A percentile compares a stretch with the other conserved stretches of the same genome.
Conservation (phyloP, 2,113 vertebrate species). For the Noctilio leporinus region DNA sequence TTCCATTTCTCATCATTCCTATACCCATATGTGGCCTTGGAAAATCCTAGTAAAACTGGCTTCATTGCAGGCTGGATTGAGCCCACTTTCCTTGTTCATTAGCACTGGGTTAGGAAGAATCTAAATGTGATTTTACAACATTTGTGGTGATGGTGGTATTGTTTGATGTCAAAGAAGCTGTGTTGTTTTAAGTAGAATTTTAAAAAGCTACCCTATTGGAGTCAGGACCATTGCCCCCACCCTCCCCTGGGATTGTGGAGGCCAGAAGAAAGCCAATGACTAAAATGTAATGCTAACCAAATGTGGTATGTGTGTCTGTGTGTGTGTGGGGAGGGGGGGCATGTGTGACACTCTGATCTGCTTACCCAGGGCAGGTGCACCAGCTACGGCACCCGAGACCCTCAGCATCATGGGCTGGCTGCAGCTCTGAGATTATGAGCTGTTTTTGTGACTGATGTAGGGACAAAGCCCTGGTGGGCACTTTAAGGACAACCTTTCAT, state of each 20-base stretch:
- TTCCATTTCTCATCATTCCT: not conserved
- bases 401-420: accelerated
- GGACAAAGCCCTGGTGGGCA: not conserved
- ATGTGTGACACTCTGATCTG: accelerated
- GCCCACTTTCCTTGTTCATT: not conserved
- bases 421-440: not conserved
- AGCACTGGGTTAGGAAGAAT: not conserved
- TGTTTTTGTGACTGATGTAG: not conserved
- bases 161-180: not conserved
- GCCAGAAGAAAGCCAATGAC: not conserved
- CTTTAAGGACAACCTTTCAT: not conserved
- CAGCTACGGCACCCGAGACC: accelerated
- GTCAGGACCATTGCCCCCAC: not conserved
- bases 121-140: not conserved
- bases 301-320: no score
- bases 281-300: not conserved
- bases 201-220: not conserved
- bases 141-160: not conserved
- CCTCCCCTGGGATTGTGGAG: accelerated
- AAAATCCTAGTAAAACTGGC: not conserved
- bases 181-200: not conserved
- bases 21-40: not conserved
- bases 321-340: not conserved
- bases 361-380: not conserved
- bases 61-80: not conserved